phyloP scores from a whole-genome alignment of 2,888 invertebrate species.

The Lymantria monacha region DNA sequence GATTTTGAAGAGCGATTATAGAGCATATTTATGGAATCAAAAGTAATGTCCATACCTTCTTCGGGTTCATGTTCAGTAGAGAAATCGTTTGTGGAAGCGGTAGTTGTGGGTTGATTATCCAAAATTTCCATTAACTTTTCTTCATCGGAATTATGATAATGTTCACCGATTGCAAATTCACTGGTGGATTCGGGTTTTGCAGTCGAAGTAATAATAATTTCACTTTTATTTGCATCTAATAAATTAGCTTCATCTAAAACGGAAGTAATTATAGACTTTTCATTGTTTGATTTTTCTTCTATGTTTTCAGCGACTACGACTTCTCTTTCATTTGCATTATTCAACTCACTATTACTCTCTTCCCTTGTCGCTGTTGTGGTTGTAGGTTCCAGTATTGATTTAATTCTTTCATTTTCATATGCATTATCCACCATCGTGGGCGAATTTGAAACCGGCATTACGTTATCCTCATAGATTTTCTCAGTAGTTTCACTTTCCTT shows the following conservation, averaged over 20 bases:
- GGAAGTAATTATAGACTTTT: constrained; percentile 13
- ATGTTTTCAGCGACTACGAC: constrained; percentile 1
- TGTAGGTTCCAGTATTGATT: constrained; percentile 10
- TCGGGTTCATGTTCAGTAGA: constrained; percentile 38
- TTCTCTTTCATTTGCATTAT: background rate
- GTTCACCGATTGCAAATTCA: constrained; percentile 42
- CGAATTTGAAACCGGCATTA: background rate
- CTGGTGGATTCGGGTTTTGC: constrained; percentile 26
- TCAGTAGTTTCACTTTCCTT: background rate
- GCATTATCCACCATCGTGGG: background rate
- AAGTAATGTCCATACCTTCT: constrained; percentile 57
- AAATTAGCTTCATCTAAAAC: constrained; percentile 28
- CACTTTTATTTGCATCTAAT: constrained; percentile 24
- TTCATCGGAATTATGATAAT: constrained; percentile 35
- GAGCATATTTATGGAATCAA: constrained; percentile 60
- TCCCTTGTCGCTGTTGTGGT: background rate
- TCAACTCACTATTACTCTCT: background rate
- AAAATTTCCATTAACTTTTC: constrained; percentile 48
- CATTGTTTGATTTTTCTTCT: constrained; percentile 18
- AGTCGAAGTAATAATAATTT: constrained; percentile 24
- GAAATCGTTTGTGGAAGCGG: constrained; percentile 15
- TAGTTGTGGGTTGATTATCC: constrained; percentile 29
- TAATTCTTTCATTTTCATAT: constrained; percentile 6
- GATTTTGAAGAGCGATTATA: constrained; percentile 67
- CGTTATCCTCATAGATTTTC: background rate